Percentiles rank a stretch among this genome's conserved stretches.
These are phyloP conservation scores for Ormia ochracea DNA, from an alignment of 2,888 invertebrate species.

Conservation along the genomic window DNA sequence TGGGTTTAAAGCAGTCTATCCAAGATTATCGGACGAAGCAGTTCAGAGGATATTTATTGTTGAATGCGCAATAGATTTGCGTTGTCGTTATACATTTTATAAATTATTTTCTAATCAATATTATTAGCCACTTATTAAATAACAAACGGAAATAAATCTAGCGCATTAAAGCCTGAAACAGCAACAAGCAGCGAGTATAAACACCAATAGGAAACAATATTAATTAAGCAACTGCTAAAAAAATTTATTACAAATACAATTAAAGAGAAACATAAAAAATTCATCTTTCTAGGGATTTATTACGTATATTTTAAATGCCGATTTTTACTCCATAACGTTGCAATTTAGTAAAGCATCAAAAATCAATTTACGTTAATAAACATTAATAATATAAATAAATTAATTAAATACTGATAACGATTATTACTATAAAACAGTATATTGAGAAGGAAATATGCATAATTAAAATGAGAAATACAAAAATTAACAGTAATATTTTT, in stretches of 20 bases:
- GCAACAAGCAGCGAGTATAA: slow-evolving; percentile 42
- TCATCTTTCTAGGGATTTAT: slow-evolving; percentile 54
- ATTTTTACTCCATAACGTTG: slow-evolving; percentile 59
- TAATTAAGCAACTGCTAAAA: slow-evolving; percentile 36
- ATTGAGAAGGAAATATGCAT: slow-evolving; percentile 28
- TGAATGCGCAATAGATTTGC: slow-evolving; percentile 38
- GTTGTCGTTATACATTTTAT: slow-evolving; percentile 41
- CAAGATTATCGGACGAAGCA: slow-evolving; percentile 12
- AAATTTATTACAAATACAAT: slow-evolving; percentile 52
- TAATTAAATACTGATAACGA: slow-evolving; percentile 61
- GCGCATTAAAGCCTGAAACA: slow-evolving; percentile 45
- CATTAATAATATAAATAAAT: slow-evolving; percentile 56
- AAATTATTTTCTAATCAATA: slow-evolving; percentile 48
- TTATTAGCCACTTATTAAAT: slow-evolving; percentile 42
- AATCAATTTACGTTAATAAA: slow-evolving; percentile 47
- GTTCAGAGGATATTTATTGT: slow-evolving; percentile 33
- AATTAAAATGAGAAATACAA: slow-evolving; percentile 30
- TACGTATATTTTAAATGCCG: slow-evolving; percentile 57
- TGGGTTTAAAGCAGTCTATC: not conserved
- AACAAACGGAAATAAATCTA: slow-evolving; percentile 44
- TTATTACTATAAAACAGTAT: slow-evolving; percentile 60
- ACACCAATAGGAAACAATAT: slow-evolving; percentile 52
- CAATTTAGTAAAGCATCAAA: slow-evolving; percentile 50
- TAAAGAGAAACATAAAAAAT: slow-evolving; percentile 20
- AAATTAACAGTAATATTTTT: slow-evolving; percentile 68